Percentiles rank a stretch among this genome's conserved stretches.
These are phyloP conservation scores for Arrhamphus sclerolepis DNA, from an alignment of 2,797 vertebrate species.

Conservation along the genomic window DNA sequence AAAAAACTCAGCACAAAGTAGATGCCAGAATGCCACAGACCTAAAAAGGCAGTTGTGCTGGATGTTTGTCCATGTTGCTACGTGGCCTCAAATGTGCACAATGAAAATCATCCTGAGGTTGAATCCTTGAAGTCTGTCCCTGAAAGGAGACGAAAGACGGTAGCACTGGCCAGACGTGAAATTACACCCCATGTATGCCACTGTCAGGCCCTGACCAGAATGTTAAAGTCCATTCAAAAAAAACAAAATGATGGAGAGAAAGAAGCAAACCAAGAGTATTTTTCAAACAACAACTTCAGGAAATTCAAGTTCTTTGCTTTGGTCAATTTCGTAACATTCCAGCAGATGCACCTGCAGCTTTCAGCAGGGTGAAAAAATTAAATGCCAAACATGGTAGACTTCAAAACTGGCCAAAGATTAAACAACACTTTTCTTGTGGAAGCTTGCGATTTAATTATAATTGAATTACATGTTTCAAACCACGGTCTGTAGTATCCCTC, in stretches of 20 bases:
- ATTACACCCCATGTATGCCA: slow-evolving; percentile 56
- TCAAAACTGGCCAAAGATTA: background rate
- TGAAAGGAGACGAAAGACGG: slow-evolving; percentile 9
- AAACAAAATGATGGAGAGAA: slow-evolving; percentile 33
- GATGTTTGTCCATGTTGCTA: slow-evolving; percentile 30
- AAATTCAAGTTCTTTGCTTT: slow-evolving; percentile 1
- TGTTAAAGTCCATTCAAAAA: slow-evolving; percentile 19
- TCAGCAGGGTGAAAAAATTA: too few relatives aligned
- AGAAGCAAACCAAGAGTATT: too few relatives aligned
- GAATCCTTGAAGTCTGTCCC: slow-evolving; percentile 37
- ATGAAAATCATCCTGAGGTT: slow-evolving; percentile 28
- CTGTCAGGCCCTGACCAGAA: too few relatives aligned
- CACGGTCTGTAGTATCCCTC: too few relatives aligned
- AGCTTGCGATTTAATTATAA: background rate
- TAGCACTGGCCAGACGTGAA: slow-evolving; percentile 65
- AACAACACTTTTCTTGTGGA: too few relatives aligned
- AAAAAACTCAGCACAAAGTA: slow-evolving; percentile 8
- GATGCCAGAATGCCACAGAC: slow-evolving; percentile 23
- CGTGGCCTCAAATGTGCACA: slow-evolving; percentile 21
- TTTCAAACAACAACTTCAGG: slow-evolving; percentile 11
- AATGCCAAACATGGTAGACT: background rate
- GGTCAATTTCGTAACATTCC: background rate
- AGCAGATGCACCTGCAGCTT: background rate
- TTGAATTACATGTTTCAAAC: background rate
- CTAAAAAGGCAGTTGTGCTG: slow-evolving; percentile 4